These are phyloP conservation scores for Herminia tarsipennalis DNA, from an alignment of 2,888 invertebrate species.

Conservation along the genomic window DNA sequence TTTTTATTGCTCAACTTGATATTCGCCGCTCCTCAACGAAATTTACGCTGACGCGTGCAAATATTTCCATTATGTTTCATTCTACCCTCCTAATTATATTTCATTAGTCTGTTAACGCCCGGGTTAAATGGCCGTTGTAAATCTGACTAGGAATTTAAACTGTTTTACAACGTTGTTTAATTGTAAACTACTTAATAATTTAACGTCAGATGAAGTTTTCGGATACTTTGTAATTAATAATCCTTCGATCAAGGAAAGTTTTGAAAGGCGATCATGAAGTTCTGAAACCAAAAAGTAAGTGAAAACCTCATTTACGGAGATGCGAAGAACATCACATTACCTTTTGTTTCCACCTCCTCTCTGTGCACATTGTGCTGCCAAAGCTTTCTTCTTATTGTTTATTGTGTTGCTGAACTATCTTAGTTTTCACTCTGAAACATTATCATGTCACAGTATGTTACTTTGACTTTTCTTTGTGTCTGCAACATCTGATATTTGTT, in stretches of 20 bases:
- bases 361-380: too few relatives aligned
- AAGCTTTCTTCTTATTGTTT: too few relatives aligned
- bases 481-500: too few relatives aligned
- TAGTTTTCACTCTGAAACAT: too few relatives aligned
- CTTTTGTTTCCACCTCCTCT: too few relatives aligned
- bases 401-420: too few relatives aligned
- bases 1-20: constrained; percentile 40
- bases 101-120: constrained; percentile 29
- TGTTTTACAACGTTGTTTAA: background rate
- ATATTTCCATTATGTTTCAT: constrained; percentile 22
- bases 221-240: background rate
- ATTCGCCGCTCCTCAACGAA: constrained; percentile 16
- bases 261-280: background rate
- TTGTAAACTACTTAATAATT: background rate
- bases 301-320: too few relatives aligned
- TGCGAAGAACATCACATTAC: too few relatives aligned
- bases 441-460: too few relatives aligned
- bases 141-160: constrained; percentile 25
- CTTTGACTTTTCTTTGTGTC: too few relatives aligned
- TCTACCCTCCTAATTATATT: constrained; percentile 32
- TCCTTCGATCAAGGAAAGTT: background rate
- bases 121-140: constrained; percentile 31
- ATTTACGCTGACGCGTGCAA: constrained; percentile 21
- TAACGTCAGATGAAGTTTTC: background rate
- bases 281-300: too few relatives aligned